A percentile compares a stretch with the other conserved stretches of the same genome.
These are phyloP conservation scores for Corvus hawaiiensis DNA, from an alignment of 2,113 vertebrate species.

Conservation along the genomic window DNA sequence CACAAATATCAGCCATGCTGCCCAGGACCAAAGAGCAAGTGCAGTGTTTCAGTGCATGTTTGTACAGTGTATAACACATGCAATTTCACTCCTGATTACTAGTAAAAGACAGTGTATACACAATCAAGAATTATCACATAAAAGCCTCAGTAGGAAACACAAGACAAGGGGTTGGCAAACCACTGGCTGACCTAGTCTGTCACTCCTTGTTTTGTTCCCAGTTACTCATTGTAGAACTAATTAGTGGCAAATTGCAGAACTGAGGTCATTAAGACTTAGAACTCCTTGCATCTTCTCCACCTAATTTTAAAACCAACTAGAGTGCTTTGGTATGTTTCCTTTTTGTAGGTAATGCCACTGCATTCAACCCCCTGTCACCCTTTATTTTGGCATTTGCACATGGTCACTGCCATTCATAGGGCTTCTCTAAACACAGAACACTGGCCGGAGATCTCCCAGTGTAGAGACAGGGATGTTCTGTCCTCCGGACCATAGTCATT, in stretches of 20 bases:
- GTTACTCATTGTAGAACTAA: background rate
- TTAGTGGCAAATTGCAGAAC: conserved; percentile 7
- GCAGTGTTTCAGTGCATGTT: background rate
- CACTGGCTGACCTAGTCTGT: conserved; percentile 6
- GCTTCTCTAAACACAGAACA: background rate
- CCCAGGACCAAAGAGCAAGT: background rate
- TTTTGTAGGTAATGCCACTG: background rate
- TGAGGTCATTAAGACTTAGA: background rate
- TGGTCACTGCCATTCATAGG: background rate
- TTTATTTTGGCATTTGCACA: background rate
- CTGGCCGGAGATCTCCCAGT: background rate
- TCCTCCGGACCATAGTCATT: background rate
- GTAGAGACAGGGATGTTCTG: background rate
- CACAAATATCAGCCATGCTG: background rate
- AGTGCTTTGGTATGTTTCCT: background rate
- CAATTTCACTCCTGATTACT: background rate
- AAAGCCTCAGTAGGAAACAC: background rate
- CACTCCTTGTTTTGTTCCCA: conserved; percentile 7
- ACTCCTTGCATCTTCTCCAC: background rate
- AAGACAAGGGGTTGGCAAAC: conserved; percentile 3
- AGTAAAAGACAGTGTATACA: background rate
- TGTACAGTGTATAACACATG: background rate
- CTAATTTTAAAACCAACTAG: conserved; percentile 18
- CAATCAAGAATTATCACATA: background rate
- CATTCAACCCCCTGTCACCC: background rate